phyloP scores from a whole-genome alignment of 1,140 invertebrate species.

The Zaprionus davidi region DNA sequence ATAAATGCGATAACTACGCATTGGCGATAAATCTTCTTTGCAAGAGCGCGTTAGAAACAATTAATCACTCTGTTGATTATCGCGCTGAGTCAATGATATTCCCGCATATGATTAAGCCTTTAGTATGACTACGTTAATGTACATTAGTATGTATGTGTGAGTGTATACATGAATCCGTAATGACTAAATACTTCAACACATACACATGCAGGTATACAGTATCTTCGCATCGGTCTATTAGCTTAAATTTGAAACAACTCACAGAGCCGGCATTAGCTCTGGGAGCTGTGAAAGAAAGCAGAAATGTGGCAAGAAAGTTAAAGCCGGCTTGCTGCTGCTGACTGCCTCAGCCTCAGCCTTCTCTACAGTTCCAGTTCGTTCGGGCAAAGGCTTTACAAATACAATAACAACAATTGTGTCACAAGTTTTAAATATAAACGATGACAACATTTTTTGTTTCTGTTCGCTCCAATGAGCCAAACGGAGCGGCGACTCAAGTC shows the following conservation, averaged over 20 bases:
- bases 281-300: slow-evolving; percentile 38
- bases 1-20: slow-evolving; percentile 11
- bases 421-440: slow-evolving; percentile 80
- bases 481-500: slow-evolving; percentile 56
- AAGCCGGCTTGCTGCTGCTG: slow-evolving; percentile 32
- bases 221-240: neutral
- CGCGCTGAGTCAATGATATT: slow-evolving; percentile 41
- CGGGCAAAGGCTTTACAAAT: slow-evolving; percentile 33
- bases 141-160: neutral
- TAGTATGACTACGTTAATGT: neutral
- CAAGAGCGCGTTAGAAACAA: neutral
- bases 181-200: neutral
- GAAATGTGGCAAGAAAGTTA: slow-evolving; percentile 49
- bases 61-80: slow-evolving; percentile 40
- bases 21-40: slow-evolving; percentile 1
- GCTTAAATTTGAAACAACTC: neutral
- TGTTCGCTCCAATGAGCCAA: slow-evolving; percentile 46
- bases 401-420: slow-evolving; percentile 81
- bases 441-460: slow-evolving; percentile 66
- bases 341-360: neutral
- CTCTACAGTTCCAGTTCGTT: slow-evolving; percentile 42
- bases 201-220: neutral
- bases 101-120: slow-evolving; percentile 35
- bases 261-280: neutral
- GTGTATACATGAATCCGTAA: slow-evolving; percentile 1